A percentile compares a stretch with the other conserved stretches of the same genome.
phyloP scores from a whole-genome alignment of 2,797 vertebrate species.

The Bufotes viridis region DNA sequence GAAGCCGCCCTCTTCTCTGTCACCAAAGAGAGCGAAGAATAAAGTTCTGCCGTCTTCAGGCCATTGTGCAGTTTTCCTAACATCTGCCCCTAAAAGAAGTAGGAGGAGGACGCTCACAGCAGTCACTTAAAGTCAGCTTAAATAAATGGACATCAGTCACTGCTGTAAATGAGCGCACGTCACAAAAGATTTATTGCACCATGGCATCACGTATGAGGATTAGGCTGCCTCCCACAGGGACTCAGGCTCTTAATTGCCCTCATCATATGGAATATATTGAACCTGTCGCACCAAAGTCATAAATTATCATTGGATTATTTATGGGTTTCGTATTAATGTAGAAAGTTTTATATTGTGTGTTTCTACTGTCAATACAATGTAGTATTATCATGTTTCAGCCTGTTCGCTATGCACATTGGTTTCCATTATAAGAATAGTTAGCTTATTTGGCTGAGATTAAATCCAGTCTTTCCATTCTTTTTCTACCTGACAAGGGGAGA shows the following conservation, averaged over 20 bases:
- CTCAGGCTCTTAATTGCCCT: background rate
- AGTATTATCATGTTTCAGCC: no score
- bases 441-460: no score
- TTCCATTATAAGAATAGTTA: no score
- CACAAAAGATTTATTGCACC: conserved; percentile 42
- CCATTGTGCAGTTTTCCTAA: conserved; percentile 39
- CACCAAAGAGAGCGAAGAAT: conserved; percentile 12
- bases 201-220: conserved; percentile 24
- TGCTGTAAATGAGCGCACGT: conserved; percentile 30
- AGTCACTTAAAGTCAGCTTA: conserved; percentile 50
- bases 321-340: background rate
- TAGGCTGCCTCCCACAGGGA: background rate
- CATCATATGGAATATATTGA: conserved; percentile 2
- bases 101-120: conserved; percentile 48
- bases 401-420: no score
- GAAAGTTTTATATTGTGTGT: background rate
- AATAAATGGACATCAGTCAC: conserved; percentile 55
- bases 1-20: background rate
- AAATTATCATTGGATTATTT: conserved; percentile 3
- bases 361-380: background rate
- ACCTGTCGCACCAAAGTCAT: background rate
- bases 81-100: conserved; percentile 52
- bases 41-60: conserved; percentile 43
- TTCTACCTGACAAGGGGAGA: no score
- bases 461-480: no score